Evolutionary conservation across 2,113 vertebrate species (phyloP).

Genomic region (Microtus montanus): DNA sequence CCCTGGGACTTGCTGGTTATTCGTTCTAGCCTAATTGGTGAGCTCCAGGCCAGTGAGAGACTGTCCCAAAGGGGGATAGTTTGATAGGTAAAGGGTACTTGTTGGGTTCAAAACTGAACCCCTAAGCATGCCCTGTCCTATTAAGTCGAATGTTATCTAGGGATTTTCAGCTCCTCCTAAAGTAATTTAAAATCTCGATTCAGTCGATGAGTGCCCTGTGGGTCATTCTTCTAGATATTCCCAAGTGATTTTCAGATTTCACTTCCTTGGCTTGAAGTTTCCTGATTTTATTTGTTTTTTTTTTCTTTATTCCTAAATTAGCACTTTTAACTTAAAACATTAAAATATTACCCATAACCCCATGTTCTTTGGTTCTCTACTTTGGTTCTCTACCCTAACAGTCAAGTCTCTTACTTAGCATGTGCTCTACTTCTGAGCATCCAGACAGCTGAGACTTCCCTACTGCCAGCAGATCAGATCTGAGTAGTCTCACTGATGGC

Average conservation of each 20-base stretch:
- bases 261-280: conserved; percentile 30
- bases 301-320: conserved; percentile 31
- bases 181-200: not conserved
- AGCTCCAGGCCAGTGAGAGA: not conserved
- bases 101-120: not conserved
- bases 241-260: not conserved
- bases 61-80: not conserved
- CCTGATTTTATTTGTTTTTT: conserved; percentile 25
- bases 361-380: too few relatives aligned
- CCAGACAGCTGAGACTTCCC: too few relatives aligned
- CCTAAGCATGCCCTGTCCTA: not conserved
- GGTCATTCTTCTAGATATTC: not conserved
- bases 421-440: not conserved
- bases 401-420: not conserved
- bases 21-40: not conserved
- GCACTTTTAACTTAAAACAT: conserved; percentile 10
- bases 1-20: not conserved
- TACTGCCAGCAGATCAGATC: too few relatives aligned
- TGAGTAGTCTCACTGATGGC: too few relatives aligned
- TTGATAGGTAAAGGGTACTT: not conserved
- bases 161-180: not conserved
- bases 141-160: not conserved
- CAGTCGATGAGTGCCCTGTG: not conserved
- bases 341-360: conserved; percentile 4
- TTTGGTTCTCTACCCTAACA: conserved; percentile 4